Evolutionary conservation across 2,113 vertebrate genomes (phyloP), one percentile per base, ranked within the genome.

Genomic region (Tragelaphus imberbis): DNA sequence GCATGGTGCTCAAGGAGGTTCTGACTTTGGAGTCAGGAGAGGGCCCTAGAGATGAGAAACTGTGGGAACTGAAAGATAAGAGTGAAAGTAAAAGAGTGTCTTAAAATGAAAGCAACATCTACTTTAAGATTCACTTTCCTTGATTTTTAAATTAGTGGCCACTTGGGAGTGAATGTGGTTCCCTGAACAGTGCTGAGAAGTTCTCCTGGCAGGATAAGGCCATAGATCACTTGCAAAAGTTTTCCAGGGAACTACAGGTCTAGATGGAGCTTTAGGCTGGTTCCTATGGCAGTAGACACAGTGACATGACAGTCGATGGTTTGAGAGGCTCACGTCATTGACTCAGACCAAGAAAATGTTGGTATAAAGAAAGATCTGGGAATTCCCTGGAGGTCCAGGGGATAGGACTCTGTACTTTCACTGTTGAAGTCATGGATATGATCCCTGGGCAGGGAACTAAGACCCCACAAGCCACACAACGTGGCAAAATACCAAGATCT

Each of bases 301-400:
- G 1, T 3, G 6, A 4, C 4, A 36, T 71, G 33, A 16, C 47
- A 1, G 15, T 21, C 27, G 27, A 33, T 27, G n/a, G 10, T 14
- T 0, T 15, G 6, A 55, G 51, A 61, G 21, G 25, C 81, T 75
- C 51, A 14, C 30, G 28, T 40, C 79, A 77, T 61, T 33, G 12
- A 13, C 51, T 93, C 86, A 84, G 82, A 40, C 28, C 58, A 84
- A 65, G 68, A 28, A 30, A 77, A 30, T 33, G 21, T 36, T 65
- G 36, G 47, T 53, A 55, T 90, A 75, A 94, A 5, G 8, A 10
- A 36, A 68, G 65, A 68, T 71, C 17, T 71, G 9, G 65, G 4
- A 71, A 36, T 71, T 36, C 17, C 17, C n/a, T 71, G 7, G 65
- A 71, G n/a, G 65, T 71, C 65, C n/a, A 71, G 17, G 17, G n/a